A percentile compares a stretch with the other conserved stretches of the same genome.
These are phyloP conservation scores for Actinemys pallida DNA, from an alignment of 2,113 vertebrate species.

Conservation along the genomic window DNA sequence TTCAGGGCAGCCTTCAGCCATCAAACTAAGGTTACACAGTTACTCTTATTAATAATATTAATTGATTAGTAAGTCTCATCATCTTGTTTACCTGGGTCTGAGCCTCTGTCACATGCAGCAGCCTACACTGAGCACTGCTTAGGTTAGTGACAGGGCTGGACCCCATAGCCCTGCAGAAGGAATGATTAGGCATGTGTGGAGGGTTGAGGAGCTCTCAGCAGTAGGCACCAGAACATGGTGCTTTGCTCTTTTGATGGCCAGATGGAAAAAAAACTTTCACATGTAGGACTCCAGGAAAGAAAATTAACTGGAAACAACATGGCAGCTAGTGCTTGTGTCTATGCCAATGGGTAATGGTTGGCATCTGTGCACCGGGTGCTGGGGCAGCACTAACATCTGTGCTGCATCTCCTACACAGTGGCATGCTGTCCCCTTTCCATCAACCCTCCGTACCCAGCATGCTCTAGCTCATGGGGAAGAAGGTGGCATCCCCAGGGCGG, in stretches of 20 bases:
- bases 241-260: not conserved
- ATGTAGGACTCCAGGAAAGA: not conserved
- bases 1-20: not conserved
- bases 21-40: not conserved
- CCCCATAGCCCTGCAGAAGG: not conserved
- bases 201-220: not conserved
- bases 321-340: fast-evolving
- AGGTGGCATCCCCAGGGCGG: not conserved
- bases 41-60: not conserved
- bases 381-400: not conserved
- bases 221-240: fast-evolving
- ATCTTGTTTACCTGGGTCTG: not conserved
- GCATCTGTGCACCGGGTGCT: fast-evolving
- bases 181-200: fast-evolving
- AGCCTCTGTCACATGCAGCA: too few species aligned
- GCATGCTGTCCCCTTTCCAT: too few species aligned
- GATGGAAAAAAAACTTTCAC: not conserved
- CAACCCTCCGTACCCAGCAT: too few species aligned
- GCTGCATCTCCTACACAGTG: too few species aligned
- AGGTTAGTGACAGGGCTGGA: not conserved
- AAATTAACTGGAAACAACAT: not conserved
- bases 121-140: too few species aligned
- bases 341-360: fast-evolving
- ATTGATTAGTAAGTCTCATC: not conserved
- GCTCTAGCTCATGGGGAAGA: not conserved